Evolutionary conservation across 2,113 vertebrate species (phyloP), one percentile per base, ranked within the genome.

Genomic region (Nothocercus nigrocapillus): DNA sequence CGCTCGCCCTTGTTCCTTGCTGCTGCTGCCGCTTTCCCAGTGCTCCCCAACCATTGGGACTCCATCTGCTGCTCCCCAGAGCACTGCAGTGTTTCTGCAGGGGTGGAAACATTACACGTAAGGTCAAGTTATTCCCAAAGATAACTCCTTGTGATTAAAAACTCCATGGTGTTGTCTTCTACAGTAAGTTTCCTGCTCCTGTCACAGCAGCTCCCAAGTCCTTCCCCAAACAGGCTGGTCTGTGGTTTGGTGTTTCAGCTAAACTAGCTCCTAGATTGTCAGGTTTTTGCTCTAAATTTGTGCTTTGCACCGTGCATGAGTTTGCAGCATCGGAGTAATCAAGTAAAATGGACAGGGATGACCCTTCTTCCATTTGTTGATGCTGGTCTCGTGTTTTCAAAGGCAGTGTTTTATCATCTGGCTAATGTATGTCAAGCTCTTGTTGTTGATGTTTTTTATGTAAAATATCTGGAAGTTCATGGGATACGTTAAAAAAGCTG

Each of bases 321-420:
- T 84, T 75, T 81, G 32, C 32, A 28, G 63, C 79, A 59, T 80
- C 79, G 80, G 74, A 89, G 79, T 90, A 76, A 88, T 72, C 34
- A 83, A 38, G 40, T 73, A 17, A 53, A 92, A 92, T 93, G 91
- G 88, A 51, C 49, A 78, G 82, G 72, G 8, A n/a, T 83, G 77
- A 90, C 76, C 82, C 72, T 82, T 89, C 66, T 87, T 3, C 62
- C 63, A 13, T 70, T 74, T 64, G 47, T 21, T 74, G 63, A 49
- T 82, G 40, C 27, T 25, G 79, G 59, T 82, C n/a, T 11, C 89
- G 34, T 82, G n/a, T 69, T 94, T 89, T 76, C 67, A 73, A 62
- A 79, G 67, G 67, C 69, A 54, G 69, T 7, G 62, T 93, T 91
- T 95, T 85, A 45, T 44, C 64, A 69, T 91, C 84, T 84, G 32